Base-by-base conservation (phyloP, 2,113 vertebrate species). In the Rhabdomys dilectus region DNA sequence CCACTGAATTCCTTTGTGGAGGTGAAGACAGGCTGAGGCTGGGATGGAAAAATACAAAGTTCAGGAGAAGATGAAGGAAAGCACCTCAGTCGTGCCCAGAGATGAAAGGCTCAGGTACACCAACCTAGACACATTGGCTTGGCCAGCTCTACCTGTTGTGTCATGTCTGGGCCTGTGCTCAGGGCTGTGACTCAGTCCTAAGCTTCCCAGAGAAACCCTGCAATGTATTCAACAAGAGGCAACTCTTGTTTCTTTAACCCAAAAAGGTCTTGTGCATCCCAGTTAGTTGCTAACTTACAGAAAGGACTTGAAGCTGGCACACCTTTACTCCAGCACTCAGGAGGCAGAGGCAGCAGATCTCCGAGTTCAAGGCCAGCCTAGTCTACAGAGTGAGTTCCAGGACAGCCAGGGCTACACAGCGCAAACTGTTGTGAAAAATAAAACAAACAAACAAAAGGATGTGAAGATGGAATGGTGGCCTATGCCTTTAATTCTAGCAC, bases 61-160 rank as follows among this genome's bases (percentile, higher is more conserved):
- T 95, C 64, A 58, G 22, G 45, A 87, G 16, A 85, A 64, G 7
- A 86, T 19, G 34, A 68, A 91, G 48, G 51, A 26, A 19, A 53
- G 66, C 62, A 70, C 21, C 31, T 48, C 72, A 56, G 8, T 39
- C 64, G 6, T 90, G 15, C n/a, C 15, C 24, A 68, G 80, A 95
- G 77, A 96, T 90, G 75, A 77, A 82, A 96, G 42, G 75, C 58
- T 56, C 42, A 89, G 70, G 16, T 62, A 78, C 42, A 84, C 31
- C 56, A 62, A 88, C 51, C 48, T 88, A 56, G 17, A 70, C 34
- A 62, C n/a, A 68, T 51, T 91, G 51, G 31, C 80, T 58, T 64
- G 76, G 62, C 81, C 53, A 72, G 73, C 68, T 93, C 39, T 68
- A 21, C 73, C 3, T 6, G 48, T 58, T 16, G 87, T 39, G 31